These are phyloP conservation scores for Hypomecis punctinalis DNA, from an alignment of 2,888 invertebrate species.

Conservation along the genomic window DNA sequence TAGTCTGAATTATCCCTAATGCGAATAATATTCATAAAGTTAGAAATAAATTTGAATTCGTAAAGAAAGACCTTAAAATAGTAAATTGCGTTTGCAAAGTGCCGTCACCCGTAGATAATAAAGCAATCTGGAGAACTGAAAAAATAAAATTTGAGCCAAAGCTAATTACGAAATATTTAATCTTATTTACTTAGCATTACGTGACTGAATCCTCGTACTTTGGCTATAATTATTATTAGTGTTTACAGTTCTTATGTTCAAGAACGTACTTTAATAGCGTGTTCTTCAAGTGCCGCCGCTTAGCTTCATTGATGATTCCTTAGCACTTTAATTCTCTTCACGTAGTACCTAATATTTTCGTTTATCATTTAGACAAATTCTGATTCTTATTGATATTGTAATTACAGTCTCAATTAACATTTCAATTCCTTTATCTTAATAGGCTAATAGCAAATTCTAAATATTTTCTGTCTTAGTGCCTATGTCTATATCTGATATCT, in stretches of 20 bases:
- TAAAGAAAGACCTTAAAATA: too few species aligned
- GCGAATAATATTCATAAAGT: background rate
- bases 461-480: too few species aligned
- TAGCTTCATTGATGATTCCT: background rate
- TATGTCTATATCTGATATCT: too few species aligned
- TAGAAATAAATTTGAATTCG: background rate
- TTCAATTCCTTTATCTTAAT: too few species aligned
- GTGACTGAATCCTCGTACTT: slow-evolving; percentile 15
- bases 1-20: background rate
- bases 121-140: too few species aligned
- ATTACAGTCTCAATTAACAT: too few species aligned
- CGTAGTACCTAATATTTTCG: background rate
- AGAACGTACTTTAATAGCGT: background rate
- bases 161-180: background rate
- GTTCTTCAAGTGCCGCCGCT: background rate
- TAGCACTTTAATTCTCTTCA: background rate
- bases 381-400: too few species aligned
- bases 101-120: too few species aligned
- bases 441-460: too few species aligned
- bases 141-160: background rate
- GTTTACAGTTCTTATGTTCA: background rate
- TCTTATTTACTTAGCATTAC: background rate
- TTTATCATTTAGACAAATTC: too few species aligned
- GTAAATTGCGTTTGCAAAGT: too few species aligned
- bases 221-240: background rate